A percentile compares a stretch with the other conserved stretches of the same genome.
Evolutionary conservation across 1,140 invertebrate genomes (phyloP).

Genomic region (Apis florea): DNA sequence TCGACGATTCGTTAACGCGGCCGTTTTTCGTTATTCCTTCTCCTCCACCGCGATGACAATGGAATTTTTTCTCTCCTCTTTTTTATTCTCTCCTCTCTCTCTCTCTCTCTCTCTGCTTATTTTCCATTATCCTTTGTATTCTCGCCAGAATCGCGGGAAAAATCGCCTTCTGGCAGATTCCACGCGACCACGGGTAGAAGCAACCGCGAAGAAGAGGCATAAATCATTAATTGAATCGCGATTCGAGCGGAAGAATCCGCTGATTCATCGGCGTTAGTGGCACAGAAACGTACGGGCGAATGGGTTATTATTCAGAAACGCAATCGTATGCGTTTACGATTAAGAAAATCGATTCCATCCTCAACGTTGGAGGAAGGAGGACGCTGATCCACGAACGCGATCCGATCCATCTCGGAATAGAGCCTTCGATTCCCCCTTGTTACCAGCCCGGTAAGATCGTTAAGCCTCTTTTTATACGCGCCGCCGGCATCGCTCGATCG

Average conservation of each 20-base stretch:
- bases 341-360: slow-evolving; percentile 14
- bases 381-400: too few species aligned
- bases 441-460: not conserved
- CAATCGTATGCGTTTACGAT: not conserved
- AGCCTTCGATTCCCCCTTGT: not conserved
- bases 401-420: too few species aligned
- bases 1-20: slow-evolving; percentile 49
- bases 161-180: not conserved
- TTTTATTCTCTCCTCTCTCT: not conserved
- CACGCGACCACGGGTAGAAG: not conserved
- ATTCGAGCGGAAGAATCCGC: slow-evolving; percentile 18
- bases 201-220: not conserved
- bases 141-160: not conserved
- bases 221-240: slow-evolving; percentile 13
- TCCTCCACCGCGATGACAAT: not conserved
- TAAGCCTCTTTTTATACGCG: not conserved
- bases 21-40: slow-evolving; percentile 11
- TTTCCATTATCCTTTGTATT: not conserved
- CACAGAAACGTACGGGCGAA: not conserved
- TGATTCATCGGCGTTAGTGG: slow-evolving; percentile 10
- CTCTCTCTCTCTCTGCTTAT: not conserved
- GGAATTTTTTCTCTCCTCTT: slow-evolving; percentile 9
- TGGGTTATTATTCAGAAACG: too few species aligned
- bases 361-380: too few species aligned
- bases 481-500: not conserved